Conservation (phyloP, 2,113 vertebrate species). For the Takifugu bimaculatus region DNA sequence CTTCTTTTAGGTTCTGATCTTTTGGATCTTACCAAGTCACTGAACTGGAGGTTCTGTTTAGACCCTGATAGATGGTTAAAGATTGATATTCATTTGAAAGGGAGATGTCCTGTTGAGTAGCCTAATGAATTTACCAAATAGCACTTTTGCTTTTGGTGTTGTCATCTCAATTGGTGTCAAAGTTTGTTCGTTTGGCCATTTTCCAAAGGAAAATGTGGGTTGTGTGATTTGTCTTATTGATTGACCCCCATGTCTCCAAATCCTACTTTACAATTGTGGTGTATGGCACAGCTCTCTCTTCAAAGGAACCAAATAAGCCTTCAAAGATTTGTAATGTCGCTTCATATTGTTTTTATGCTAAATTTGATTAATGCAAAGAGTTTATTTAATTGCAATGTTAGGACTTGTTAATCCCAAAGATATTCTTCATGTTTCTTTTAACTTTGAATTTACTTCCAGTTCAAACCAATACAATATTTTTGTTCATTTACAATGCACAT, state of each 20-base stretch:
- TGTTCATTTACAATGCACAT: conserved; percentile 10
- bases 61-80: conserved; percentile 81
- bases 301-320: conserved; percentile 50
- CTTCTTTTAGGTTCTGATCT: conserved; percentile 86
- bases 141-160: conserved; percentile 74
- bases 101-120: conserved; percentile 75
- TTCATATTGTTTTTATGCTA: conserved; percentile 20
- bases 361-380: conserved; percentile 17
- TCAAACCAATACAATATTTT: conserved; percentile 25
- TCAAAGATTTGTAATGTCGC: conserved; percentile 31
- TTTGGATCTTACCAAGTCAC: conserved; percentile 81
- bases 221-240: conserved; percentile 69
- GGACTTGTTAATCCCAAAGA: background rate
- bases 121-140: conserved; percentile 62
- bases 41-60: conserved; percentile 76
- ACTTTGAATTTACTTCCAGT: conserved; percentile 23
- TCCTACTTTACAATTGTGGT: conserved; percentile 52
- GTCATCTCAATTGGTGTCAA: conserved; percentile 73
- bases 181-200: conserved; percentile 73
- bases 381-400: background rate
- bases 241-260: conserved; percentile 67
- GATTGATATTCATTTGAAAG: conserved; percentile 77
- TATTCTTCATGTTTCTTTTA: background rate
- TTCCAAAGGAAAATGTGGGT: conserved; percentile 69
- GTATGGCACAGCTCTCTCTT: conserved; percentile 57